Base-by-base conservation (phyloP, 1,140 invertebrate species). In the Musca vetustissima region DNA sequence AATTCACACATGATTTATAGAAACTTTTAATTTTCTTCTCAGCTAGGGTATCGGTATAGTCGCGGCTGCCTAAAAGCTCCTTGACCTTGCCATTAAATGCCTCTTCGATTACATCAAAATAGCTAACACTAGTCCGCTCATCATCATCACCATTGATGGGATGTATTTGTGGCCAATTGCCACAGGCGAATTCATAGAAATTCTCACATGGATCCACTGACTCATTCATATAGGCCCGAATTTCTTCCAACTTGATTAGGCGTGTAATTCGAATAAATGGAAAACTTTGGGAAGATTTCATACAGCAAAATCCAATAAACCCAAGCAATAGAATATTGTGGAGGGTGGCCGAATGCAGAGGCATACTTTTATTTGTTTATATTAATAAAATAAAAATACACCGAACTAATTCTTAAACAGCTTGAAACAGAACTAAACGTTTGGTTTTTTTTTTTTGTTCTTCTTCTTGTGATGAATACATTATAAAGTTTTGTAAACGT, bases 121-220 rank as follows among this genome's bases (percentile, higher is more conserved):
- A 15, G 4, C 77, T 76, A 2, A 76, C 79, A 1, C 67, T 69
- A 0, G 71, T 7, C 15, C 69, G 19, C 19, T 71, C 66, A n/a
- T 71, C 19, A 7, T 9, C 25, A 0, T 15, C 36, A 2, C 13
- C 36, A 13, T 11, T 25, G 6, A 76, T 76, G 13, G 74, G 72
- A 70, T 81, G 79, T 2, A 74, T 67, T 11, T 67, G 57, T 0
- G 84, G 79, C 89, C 89, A 92, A 70, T 88, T 88, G 7, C 90
- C 90, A 70, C 91, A 92, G 0, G 84, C 84, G 59, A 87, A 89
- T 70, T 85, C 70, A 70, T 89, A 89, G 72, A 89, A 90, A 74
- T 90, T 84, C 0, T 86, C 77, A 67, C 89, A 90, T 32, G 89
- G 89, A 76, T 89, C 78, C 0, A 79, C 84, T 1, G 70, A 80